Conservation (phyloP, 2,797 vertebrate species). For the Alectoris magna region DNA sequence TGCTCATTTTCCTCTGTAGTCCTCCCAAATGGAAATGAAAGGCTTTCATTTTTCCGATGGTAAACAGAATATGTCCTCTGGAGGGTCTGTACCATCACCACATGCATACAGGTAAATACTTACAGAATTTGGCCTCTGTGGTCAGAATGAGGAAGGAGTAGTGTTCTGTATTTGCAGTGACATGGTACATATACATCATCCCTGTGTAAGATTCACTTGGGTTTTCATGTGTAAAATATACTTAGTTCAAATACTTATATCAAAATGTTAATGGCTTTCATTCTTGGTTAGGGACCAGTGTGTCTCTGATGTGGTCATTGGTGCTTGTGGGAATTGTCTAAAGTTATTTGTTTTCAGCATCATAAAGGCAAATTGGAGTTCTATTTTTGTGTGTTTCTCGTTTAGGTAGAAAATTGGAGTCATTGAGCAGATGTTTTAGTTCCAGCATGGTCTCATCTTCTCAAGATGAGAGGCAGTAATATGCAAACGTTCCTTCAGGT, state of each 20-base stretch:
- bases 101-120: slow-evolving; percentile 89
- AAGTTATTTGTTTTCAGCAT: not conserved
- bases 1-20: slow-evolving; percentile 71
- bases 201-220: not conserved
- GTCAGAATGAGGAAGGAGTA: not conserved
- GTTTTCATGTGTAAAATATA: not conserved
- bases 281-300: not conserved
- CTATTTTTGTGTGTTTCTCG: not conserved
- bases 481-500: not conserved
- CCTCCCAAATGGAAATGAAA: slow-evolving; percentile 97
- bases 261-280: not conserved
- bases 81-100: slow-evolving; percentile 79
- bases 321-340: not conserved
- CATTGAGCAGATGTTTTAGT: not conserved
- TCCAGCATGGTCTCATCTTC: not conserved
- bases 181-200: not conserved
- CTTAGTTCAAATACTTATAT: not conserved
- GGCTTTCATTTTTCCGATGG: slow-evolving; percentile 94
- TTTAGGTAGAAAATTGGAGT: not conserved
- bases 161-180: not conserved
- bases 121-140: not conserved
- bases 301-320: not conserved
- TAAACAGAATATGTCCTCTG: slow-evolving; percentile 91
- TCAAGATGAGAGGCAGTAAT: not conserved
- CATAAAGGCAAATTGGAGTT: not conserved